Percentiles rank a stretch among this genome's conserved stretches.
Conservation (phyloP, 2,113 vertebrate species). For the Pygathrix nemaeus region DNA sequence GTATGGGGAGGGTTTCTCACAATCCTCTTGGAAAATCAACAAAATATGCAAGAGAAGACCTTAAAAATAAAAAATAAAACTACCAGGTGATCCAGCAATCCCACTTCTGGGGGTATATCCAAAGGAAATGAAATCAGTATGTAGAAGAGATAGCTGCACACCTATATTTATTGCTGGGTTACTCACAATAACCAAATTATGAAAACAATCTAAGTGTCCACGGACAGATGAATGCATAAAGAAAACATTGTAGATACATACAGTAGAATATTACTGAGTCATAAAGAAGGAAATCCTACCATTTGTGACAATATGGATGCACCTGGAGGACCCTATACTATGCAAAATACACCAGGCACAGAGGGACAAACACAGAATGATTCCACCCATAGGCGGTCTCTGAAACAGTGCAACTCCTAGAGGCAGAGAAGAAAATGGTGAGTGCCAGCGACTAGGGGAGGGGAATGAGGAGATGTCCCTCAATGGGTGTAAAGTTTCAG, state of each 20-base stretch:
- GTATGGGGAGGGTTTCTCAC: accelerated
- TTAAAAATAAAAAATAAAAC: no score
- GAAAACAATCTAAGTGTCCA: accelerated
- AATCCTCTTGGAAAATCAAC: neutral
- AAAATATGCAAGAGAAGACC: no score
- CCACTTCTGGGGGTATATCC: accelerated
- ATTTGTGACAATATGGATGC: neutral
- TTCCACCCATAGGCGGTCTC: accelerated
- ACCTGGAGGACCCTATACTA: neutral
- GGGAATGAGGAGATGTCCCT: accelerated
- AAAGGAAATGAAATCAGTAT: neutral
- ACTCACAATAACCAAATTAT: accelerated
- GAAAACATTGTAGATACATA: accelerated
- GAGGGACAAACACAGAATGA: neutral
- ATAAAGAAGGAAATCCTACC: neutral
- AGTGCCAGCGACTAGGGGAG: accelerated
- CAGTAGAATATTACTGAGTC: no score
- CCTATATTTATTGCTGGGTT: accelerated
- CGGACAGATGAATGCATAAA: accelerated
- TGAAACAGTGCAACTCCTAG: accelerated
- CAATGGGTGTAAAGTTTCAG: accelerated
- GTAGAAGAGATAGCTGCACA: accelerated
- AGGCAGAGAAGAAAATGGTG: neutral
- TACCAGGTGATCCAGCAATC: no score
- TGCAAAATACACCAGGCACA: accelerated